Base-by-base conservation (phyloP, 2,888 invertebrate species). In the Ommatoiulus sabulosus region DNA sequence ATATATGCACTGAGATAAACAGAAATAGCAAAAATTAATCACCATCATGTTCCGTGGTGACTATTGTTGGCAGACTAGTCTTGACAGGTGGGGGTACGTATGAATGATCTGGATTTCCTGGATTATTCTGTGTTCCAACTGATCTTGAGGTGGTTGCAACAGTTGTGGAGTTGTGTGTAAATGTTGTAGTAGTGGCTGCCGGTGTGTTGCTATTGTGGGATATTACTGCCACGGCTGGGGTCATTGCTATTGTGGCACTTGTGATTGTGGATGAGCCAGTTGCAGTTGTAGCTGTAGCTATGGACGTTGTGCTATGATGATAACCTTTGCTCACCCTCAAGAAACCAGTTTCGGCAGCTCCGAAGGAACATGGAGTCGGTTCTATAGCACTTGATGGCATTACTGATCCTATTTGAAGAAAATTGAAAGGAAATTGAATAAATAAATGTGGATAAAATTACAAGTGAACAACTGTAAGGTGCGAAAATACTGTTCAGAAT, bases 11-110 rank as follows among this genome's bases (percentile, higher is more conserved):
- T n/a, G n/a, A n/a, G n/a, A n/a, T n/a, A n/a, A n/a, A n/a, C 46
- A 46, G 12, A 46, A 10, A 10, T 2, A 52, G 15, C 52, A 52
- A 52, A 35, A 35, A 10, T 4, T 17, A 4, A n/a, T 57, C 86
- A 85, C 89, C 89, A 43, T 88, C 89, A 44, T 72, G 46, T 10
- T 85, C 63, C 17, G 89, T 88, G 44, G 89, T 89, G 10, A 89
- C 87, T 17, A 89, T 89, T 15, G 89, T 88, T 5, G 89, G 89
- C 44, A 87, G 52, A 6, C n/a, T 85, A n/a, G 20, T 15, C 46
- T 20, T 46, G 4, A 20, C 20, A 12, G 85, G 8, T 8, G 46
- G 20, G 8, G 44, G 10, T 1, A 24, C 72, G 8, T 20, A 72
- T 10, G 72, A 8, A 24, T 72, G 72, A 10, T 72, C 72, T 3